These are phyloP conservation scores for Thalassoma bifasciatum DNA, from an alignment of 2,113 vertebrate species.

Conservation along the genomic window DNA sequence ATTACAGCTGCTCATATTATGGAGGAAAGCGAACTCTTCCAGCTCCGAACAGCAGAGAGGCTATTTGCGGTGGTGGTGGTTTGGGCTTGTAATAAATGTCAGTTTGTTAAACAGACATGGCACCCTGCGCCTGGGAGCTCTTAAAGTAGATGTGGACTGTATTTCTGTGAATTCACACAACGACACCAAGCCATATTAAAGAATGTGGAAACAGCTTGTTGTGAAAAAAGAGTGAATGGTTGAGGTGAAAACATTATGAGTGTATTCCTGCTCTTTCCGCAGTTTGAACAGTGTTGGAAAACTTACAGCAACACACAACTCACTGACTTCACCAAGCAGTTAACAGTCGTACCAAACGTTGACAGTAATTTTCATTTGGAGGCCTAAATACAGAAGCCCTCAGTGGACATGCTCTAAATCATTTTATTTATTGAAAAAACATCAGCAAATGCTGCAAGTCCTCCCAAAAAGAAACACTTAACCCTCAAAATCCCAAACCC, in stretches of 20 bases:
- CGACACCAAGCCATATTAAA: slow-evolving; percentile 27
- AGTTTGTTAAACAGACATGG: slow-evolving; percentile 47
- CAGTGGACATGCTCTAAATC: too few species aligned
- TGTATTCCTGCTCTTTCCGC: slow-evolving; percentile 23
- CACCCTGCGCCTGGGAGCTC: slow-evolving; percentile 36
- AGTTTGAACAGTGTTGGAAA: slow-evolving; percentile 25
- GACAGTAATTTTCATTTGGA: too few species aligned
- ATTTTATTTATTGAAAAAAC: too few species aligned
- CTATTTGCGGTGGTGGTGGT: slow-evolving; percentile 46
- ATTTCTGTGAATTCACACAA: slow-evolving; percentile 43
- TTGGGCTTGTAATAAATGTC: slow-evolving; percentile 49
- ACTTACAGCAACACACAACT: slow-evolving; percentile 43
- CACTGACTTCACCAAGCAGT: slow-evolving; percentile 54
- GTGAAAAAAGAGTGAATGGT: slow-evolving; percentile 49
- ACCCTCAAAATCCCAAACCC: too few species aligned
- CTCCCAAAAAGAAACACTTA: too few species aligned
- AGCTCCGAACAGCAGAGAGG: slow-evolving; percentile 32
- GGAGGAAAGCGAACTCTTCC: slow-evolving; percentile 42
- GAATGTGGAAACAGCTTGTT: slow-evolving; percentile 15
- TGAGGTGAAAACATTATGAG: slow-evolving; percentile 49
- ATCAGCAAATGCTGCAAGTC: too few species aligned
- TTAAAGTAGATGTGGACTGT: slow-evolving; percentile 44
- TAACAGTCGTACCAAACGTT: slow-evolving; percentile 10
- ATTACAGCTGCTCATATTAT: slow-evolving; percentile 28
- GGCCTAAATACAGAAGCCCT: too few species aligned